Evolutionary conservation across 2,888 invertebrate genomes (phyloP), one percentile per base, ranked within the genome.

Genomic region (Aproaerema taeniolella): DNA sequence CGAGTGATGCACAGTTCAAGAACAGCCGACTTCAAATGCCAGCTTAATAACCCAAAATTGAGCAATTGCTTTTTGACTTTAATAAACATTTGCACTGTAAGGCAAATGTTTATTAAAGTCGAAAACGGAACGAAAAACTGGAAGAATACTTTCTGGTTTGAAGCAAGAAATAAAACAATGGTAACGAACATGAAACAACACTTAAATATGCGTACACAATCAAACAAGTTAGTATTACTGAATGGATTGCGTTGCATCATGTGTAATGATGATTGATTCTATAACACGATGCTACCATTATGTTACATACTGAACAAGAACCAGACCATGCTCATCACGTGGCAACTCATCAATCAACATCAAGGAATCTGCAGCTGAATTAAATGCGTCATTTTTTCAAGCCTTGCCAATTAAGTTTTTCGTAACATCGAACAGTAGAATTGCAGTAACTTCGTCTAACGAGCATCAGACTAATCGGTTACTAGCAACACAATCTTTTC

Each of bases 401-500:
- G 52, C 52, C 43, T 62, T 61, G 52, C 58, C 64, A 73, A 72
- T 75, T 74, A 67, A 30, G 43, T 42, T 59, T 80, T 74, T 78
- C 66, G 72, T 63, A 79, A 81, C 54, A 30, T 11, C 7, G 29
- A 47, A 42, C 46, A 39, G 41, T 57, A 28, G 42, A 13, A 48
- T 69, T 72, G 72, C 78, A 58, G 61, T 67, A 71, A 59, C 43
- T 37, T 45, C 38, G 41, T 50, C 49, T 67, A 71, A 67, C 65
- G 53, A 69, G 64, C 62, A 53, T 53, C 59, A 62, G 62, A 60
- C 66, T 69, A 71, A 73, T 75, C 62, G 63, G 60, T 67, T 70
- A 61, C 66, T 61, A 51, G 55, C 58, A 68, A 66, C 53, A 64
- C 61, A 67, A 66, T 67, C 69, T 71, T 67, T 74, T 70, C 71